phyloP scores from a whole-genome alignment of 2,113 vertebrate species.

The Hyperopisus bebe region DNA sequence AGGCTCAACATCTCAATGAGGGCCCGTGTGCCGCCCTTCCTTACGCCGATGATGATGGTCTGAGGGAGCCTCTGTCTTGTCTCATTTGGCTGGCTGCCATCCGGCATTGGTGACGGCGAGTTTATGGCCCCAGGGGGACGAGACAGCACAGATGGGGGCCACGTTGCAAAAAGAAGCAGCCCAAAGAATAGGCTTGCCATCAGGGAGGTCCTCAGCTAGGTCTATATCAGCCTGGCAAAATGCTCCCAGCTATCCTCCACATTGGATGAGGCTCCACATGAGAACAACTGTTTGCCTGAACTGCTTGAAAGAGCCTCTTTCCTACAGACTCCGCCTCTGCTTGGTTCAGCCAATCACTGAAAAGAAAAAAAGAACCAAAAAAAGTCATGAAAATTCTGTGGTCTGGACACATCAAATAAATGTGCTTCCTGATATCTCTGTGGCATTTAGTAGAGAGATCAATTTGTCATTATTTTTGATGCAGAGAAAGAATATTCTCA shows the following conservation, averaged over 20 bases:
- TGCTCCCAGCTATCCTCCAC: slow-evolving; percentile 58
- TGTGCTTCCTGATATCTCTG: background rate
- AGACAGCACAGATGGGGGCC: slow-evolving; percentile 67
- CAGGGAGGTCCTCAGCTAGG: slow-evolving; percentile 64
- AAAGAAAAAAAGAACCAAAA: background rate
- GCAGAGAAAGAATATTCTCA: background rate
- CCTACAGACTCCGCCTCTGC: background rate
- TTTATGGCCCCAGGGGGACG: slow-evolving; percentile 39
- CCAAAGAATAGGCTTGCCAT: slow-evolving; percentile 80
- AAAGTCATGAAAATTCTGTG: background rate
- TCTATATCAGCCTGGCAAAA: slow-evolving; percentile 65
- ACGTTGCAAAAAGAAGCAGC: slow-evolving; percentile 70
- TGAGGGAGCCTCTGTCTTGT: slow-evolving; percentile 73
- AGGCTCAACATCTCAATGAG: slow-evolving; percentile 94
- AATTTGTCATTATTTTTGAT: background rate
- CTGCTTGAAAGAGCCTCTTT: slow-evolving; percentile 7
- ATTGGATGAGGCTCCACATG: slow-evolving; percentile 49
- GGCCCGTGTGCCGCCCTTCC: slow-evolving; percentile 91
- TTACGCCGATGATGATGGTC: slow-evolving; percentile 89
- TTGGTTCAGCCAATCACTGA: slow-evolving; percentile 3
- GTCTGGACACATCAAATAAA: background rate
- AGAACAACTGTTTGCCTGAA: slow-evolving; percentile 31
- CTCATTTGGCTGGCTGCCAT: slow-evolving; percentile 60
- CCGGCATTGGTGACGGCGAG: slow-evolving; percentile 29
- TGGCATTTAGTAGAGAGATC: background rate